Base-by-base conservation (phyloP, 2,888 invertebrate species). In the Pherbina coryleti region DNA sequence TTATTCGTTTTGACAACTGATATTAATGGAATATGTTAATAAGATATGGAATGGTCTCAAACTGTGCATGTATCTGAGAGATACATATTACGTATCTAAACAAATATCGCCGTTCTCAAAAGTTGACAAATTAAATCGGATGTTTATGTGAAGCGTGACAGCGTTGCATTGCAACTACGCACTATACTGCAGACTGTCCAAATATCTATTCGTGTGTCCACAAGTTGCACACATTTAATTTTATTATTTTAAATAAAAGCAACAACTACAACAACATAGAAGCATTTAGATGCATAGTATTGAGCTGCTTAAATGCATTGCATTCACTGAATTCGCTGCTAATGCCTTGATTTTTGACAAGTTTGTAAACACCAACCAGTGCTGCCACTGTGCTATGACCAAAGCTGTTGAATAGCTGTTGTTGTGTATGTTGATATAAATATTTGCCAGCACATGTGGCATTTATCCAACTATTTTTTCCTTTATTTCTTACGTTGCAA, bases 401-500 rank as follows among this genome's bases (percentile, higher is more conserved):
- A 14, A 14, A 2, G 28, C 17, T 70, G 49, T 25, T 64, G 34
- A 51, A 14, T 25, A 31, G 64, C 14, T 70, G 49, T 49, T 69
- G 25, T 25, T 69, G 25, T 49, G 5, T 1, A 19, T 31, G 53
- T n/a, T 14, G 14, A 19, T 37, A 34, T 19, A 34, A 66, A 31
- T 69, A 2, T 69, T 69, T 51, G 22, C 25, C 14, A 22, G 31
- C 73, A 73, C 73, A 73, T 73, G 73, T 73, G 73, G 73, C 73
- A 60, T n/a, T 37, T 17, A 37, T 73, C 73, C 73, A 73, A 73
- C 19, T 34, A 28, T 19, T 37, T 34, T 4, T 55, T 11, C 7
- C 0, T 22, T 11, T 37, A n/a, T 44, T 44, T 22, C 37, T 22
- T 55, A 19, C 19, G 19, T 55, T 22, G 19, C 55, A 55, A 51